Evolutionary conservation across 2,888 invertebrate species (phyloP).

Genomic region (Apamea epomidion): DNA sequence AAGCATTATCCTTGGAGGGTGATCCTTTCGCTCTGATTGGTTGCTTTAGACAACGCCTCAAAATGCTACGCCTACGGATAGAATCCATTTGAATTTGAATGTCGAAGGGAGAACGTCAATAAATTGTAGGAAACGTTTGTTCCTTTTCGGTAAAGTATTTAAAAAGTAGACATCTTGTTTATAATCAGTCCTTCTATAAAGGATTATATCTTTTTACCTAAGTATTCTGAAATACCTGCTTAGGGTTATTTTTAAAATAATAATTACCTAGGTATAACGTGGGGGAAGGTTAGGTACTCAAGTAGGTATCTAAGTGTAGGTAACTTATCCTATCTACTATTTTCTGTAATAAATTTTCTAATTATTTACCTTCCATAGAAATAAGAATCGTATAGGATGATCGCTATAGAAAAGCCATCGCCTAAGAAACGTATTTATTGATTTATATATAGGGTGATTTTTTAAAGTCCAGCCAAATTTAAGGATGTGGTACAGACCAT

Average conservation of each 20-base stretch:
- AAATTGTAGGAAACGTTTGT: constrained; percentile 50
- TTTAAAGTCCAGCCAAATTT: no score
- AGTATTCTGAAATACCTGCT: background rate
- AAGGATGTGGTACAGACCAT: no score
- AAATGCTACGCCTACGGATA: constrained; percentile 80
- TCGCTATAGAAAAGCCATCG: no score
- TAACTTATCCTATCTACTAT: background rate
- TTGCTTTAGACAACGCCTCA: constrained; percentile 83
- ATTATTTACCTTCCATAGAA: background rate
- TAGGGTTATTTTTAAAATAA: background rate
- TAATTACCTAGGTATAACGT: background rate
- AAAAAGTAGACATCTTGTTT: background rate
- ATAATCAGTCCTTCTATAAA: background rate
- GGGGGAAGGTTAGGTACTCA: background rate
- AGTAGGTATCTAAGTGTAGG: no score
- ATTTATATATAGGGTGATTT: no score
- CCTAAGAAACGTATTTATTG: no score
- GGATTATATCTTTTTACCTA: background rate
- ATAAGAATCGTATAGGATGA: no score
- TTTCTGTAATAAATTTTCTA: background rate
- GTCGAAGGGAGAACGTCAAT: constrained; percentile 78
- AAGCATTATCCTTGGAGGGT: constrained; percentile 84
- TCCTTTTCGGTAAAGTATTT: constrained; percentile 24
- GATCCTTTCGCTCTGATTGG: constrained; percentile 86
- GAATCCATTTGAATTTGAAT: constrained; percentile 87